Conservation (phyloP, 1,140 invertebrate species). For the Cydia strobilella region DNA sequence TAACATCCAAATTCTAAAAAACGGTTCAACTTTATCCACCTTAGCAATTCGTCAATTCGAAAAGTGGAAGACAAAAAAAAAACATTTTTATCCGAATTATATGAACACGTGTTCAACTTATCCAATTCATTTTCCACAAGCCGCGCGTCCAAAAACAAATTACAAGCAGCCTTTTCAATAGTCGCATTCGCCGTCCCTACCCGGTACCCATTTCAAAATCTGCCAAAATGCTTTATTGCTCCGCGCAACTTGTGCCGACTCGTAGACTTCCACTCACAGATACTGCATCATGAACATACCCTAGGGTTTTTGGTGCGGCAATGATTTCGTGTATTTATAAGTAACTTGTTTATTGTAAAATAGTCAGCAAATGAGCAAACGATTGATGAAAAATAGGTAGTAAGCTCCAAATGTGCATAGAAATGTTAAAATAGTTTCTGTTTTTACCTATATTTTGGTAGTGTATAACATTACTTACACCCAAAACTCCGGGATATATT, state of each 20-base stretch:
- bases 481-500: too few species aligned
- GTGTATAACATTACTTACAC: too few species aligned
- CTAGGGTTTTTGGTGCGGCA: too few species aligned
- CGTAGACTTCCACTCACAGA: background rate
- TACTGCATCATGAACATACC: background rate
- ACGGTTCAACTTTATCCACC: background rate
- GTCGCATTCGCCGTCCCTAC: constrained; percentile 36
- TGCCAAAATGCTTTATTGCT: constrained; percentile 76
- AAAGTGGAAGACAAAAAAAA: background rate
- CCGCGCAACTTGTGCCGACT: constrained; percentile 44
- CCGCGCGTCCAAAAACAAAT: background rate
- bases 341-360: too few species aligned
- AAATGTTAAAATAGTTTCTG: too few species aligned
- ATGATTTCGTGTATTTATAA: too few species aligned
- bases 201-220: constrained; percentile 65
- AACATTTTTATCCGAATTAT: background rate
- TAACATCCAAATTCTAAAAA: too few species aligned
- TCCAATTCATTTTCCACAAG: constrained; percentile 7
- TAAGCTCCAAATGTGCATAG: too few species aligned
- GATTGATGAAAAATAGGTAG: too few species aligned
- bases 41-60: background rate
- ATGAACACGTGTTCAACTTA: constrained; percentile 11
- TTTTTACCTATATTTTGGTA: too few species aligned
- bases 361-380: too few species aligned
- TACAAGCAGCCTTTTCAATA: background rate